phyloP scores from a whole-genome alignment of 2,797 vertebrate species.

The Gephyroberyx darwinii region DNA sequence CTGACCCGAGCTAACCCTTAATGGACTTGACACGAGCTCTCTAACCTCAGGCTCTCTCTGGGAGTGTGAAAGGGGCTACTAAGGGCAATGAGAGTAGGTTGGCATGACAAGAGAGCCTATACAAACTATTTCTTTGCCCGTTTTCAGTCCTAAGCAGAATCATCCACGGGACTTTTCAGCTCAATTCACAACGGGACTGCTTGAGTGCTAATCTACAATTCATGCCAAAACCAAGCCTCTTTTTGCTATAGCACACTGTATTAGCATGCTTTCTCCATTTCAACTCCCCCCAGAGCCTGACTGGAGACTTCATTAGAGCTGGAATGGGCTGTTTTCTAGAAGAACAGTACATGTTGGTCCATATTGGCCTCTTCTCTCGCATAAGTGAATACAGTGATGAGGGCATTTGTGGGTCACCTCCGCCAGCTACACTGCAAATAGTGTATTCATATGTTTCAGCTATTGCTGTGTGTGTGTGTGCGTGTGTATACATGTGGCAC shows the following conservation, averaged over 20 bases:
- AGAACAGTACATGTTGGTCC: constrained; percentile 49
- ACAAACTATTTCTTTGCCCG: constrained; percentile 20
- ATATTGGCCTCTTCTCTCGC: constrained; percentile 44
- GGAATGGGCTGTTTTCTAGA: constrained; percentile 53
- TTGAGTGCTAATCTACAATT: constrained; percentile 32
- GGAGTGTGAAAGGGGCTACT: not conserved
- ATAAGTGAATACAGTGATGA: constrained; percentile 62
- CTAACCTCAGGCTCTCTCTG: not conserved
- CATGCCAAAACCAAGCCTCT: constrained; percentile 26
- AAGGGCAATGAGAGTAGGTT: no score
- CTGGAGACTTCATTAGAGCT: constrained; percentile 60
- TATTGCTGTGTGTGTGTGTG: constrained; percentile 24
- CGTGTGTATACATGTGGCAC: not conserved
- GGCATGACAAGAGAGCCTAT: not conserved
- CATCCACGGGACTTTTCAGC: constrained; percentile 2
- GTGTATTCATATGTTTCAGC: constrained; percentile 40
- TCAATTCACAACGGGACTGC: constrained; percentile 30
- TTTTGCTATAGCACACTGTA: constrained; percentile 39
- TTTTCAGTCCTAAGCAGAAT: constrained; percentile 9
- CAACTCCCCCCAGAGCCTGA: constrained; percentile 39
- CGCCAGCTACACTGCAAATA: constrained; percentile 32
- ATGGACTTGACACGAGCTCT: constrained; percentile 25
- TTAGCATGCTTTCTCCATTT: constrained; percentile 58
- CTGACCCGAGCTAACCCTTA: not conserved
- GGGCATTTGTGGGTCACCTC: constrained; percentile 55